These are phyloP conservation scores for Macrotis lagotis DNA, from an alignment of 2,113 vertebrate genomes.

Conservation along the genomic window DNA sequence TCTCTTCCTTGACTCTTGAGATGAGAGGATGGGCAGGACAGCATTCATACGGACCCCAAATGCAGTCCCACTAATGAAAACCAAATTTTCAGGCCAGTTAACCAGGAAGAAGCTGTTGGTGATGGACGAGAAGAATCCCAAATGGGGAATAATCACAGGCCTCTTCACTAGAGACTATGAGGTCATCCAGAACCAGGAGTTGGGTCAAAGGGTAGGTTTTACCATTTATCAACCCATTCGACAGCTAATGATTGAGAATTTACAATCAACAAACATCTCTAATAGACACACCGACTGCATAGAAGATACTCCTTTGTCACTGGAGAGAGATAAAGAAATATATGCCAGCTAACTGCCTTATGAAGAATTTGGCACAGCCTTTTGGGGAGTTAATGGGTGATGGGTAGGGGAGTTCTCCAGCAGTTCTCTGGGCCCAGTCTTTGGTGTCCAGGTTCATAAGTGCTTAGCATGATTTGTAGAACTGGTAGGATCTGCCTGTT, in stretches of 20 bases:
- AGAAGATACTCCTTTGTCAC: neutral
- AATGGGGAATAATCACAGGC: neutral
- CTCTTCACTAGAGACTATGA: neutral
- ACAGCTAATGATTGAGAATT: neutral
- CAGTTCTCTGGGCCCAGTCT: neutral
- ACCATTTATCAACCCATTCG: neutral
- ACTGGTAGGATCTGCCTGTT: neutral
- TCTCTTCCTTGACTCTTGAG: slow-evolving; percentile 32
- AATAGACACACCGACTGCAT: neutral
- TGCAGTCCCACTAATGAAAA: neutral
- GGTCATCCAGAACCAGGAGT: neutral
- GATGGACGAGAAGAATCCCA: neutral
- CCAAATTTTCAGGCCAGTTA: neutral
- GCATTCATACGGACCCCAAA: slow-evolving; percentile 51
- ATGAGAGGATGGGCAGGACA: neutral
- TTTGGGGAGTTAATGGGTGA: neutral
- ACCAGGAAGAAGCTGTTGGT: neutral
- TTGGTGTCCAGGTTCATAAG: neutral
- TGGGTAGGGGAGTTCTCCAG: neutral
- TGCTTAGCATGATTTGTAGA: neutral
- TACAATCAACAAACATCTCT: neutral
- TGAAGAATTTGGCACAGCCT: neutral
- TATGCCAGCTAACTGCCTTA: neutral
- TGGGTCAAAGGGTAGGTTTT: neutral
- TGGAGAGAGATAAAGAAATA: neutral